A percentile compares a stretch with the other conserved stretches of the same genome.
Conservation (phyloP, 1,140 invertebrate species). For the Copidosoma floridanum region DNA sequence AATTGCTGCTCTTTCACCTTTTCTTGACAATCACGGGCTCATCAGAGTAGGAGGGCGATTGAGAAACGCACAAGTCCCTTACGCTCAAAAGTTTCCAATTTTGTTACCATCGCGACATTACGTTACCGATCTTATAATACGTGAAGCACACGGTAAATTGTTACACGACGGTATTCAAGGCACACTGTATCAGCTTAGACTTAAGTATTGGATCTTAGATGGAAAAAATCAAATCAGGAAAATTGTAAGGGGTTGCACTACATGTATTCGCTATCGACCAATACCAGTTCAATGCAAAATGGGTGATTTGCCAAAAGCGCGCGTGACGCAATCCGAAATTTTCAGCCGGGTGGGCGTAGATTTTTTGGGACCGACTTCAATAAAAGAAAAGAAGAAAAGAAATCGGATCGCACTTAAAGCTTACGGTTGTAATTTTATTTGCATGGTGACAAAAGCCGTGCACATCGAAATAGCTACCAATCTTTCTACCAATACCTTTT, state of each 20-base stretch:
- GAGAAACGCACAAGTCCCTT: constrained; percentile 26
- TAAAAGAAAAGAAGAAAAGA: constrained; percentile 28
- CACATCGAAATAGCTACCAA: not conserved
- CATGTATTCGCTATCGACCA: constrained; percentile 15
- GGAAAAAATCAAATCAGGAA: constrained; percentile 14
- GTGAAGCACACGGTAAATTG: constrained; percentile 11
- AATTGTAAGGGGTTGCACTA: constrained; percentile 29
- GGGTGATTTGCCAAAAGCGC: constrained; percentile 27
- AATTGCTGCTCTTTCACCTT: constrained; percentile 30
- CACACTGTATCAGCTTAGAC: constrained; percentile 5
- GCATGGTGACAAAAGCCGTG: constrained; percentile 31
- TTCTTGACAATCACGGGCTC: constrained; percentile 34
- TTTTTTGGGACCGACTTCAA: constrained; percentile 26
- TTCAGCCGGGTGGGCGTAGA: constrained; percentile 30
- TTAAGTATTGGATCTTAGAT: not conserved
- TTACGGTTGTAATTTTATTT: constrained; percentile 26
- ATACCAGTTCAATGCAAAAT: constrained; percentile 21
- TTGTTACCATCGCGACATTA: constrained; percentile 27
- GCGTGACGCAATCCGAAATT: constrained; percentile 23
- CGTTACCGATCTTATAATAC: constrained; percentile 26
- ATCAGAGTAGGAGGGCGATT: constrained; percentile 42
- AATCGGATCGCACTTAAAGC: constrained; percentile 1
- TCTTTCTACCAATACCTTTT: no score
- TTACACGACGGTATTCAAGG: constrained; percentile 14
- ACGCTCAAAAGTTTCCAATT: constrained; percentile 17